Percentiles rank a stretch among this genome's conserved stretches.
Conservation (phyloP, 1,140 invertebrate species). For the Listronotus bonariensis region DNA sequence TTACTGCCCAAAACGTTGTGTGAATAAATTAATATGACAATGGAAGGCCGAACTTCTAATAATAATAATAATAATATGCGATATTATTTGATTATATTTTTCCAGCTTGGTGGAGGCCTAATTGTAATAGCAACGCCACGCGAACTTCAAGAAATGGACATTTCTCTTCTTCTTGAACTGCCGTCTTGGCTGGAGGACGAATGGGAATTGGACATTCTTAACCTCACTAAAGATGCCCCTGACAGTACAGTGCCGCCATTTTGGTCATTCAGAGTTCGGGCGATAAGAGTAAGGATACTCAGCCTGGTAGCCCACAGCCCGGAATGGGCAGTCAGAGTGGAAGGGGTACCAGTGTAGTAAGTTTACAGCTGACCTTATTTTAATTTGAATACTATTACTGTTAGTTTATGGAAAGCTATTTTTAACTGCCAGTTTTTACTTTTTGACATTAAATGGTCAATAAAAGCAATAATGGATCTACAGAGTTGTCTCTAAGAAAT, state of each 20-base stretch:
- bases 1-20: no score
- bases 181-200: constrained; percentile 93
- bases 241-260: constrained; percentile 80
- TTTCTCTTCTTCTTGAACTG: constrained; percentile 85
- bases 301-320: constrained; percentile 65
- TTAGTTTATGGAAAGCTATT: not conserved
- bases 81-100: constrained; percentile 4
- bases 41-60: no score
- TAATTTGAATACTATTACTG: not conserved
- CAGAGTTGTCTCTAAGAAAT: no score
- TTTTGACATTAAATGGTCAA: not conserved
- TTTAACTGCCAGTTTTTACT: not conserved
- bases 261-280: constrained; percentile 87
- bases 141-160: constrained; percentile 97
- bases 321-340: constrained; percentile 81
- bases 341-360: constrained; percentile 85
- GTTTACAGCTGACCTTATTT: constrained; percentile 51
- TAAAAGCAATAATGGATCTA: not conserved
- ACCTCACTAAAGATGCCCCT: constrained; percentile 65
- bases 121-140: constrained; percentile 92
- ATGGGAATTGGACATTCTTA: constrained; percentile 93
- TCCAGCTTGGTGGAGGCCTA: constrained; percentile 75
- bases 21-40: no score
- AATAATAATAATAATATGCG: no score
- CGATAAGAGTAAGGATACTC: constrained; percentile 65